Evolutionary conservation across 2,888 invertebrate species (phyloP).

Genomic region (Dascillus cervinus): DNA sequence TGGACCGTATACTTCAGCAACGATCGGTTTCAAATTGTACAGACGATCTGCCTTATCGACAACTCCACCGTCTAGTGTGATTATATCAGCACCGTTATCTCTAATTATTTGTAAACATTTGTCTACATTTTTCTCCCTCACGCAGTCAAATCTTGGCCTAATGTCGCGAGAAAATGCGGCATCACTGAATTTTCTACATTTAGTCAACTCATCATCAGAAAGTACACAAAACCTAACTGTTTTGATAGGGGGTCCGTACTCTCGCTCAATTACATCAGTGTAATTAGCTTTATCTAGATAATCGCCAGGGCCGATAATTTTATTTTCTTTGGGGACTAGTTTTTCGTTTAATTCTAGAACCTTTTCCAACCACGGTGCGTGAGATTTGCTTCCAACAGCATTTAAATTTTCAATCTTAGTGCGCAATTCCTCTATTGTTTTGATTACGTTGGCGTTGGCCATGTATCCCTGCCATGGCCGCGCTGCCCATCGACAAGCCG

Average conservation of each 20-base stretch:
- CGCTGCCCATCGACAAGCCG: conserved; percentile 73
- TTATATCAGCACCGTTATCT: conserved; percentile 63
- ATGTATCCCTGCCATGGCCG: conserved; percentile 78
- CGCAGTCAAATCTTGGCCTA: conserved; percentile 72
- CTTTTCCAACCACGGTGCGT: conserved; percentile 43
- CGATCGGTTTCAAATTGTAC: conserved; percentile 54
- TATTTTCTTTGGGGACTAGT: conserved; percentile 42
- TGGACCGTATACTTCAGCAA: conserved; percentile 55
- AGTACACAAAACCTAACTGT: conserved; percentile 62
- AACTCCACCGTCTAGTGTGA: conserved; percentile 57
- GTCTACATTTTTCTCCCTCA: conserved; percentile 53
- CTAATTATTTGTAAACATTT: conserved; percentile 61
- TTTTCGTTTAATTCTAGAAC: conserved; percentile 53
- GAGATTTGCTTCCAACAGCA: conserved; percentile 38
- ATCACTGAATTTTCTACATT: conserved; percentile 63
- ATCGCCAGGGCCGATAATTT: conserved; percentile 32
- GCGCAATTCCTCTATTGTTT: conserved; percentile 46
- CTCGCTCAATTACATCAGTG: conserved; percentile 60
- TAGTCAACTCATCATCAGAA: conserved; percentile 57
- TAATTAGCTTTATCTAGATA: conserved; percentile 42
- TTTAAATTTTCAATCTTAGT: conserved; percentile 51
- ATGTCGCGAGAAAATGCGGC: conserved; percentile 72
- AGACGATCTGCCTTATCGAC: conserved; percentile 48
- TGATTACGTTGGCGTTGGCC: conserved; percentile 56
- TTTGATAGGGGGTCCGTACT: conserved; percentile 61